A percentile compares a stretch with the other conserved stretches of the same genome.
Conservation (phyloP, 2,113 vertebrate genomes). For the Uria aalge region DNA sequence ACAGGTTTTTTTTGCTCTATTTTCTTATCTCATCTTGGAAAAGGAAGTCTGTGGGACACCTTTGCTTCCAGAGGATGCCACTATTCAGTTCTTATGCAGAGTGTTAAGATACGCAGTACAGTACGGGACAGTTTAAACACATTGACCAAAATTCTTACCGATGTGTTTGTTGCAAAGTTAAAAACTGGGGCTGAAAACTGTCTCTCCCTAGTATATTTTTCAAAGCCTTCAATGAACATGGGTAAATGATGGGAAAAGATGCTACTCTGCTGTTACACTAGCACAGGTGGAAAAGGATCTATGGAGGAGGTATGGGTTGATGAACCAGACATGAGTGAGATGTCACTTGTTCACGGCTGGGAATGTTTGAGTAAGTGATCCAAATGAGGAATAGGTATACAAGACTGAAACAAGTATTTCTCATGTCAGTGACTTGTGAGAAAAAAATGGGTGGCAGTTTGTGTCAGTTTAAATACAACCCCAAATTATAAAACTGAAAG, state of each 20-base stretch:
- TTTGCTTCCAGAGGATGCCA: neutral
- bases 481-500: neutral
- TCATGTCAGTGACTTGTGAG: neutral
- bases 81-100: neutral
- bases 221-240: neutral
- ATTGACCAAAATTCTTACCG: neutral
- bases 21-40: neutral
- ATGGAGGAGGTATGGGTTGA: neutral
- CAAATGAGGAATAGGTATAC: neutral
- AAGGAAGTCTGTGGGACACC: neutral
- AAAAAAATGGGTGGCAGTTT: neutral
- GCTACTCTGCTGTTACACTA: neutral
- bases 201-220: neutral
- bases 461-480: neutral
- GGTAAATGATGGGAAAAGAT: neutral
- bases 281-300: neutral
- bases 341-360: neutral
- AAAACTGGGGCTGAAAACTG: neutral
- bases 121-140: neutral
- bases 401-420: neutral
- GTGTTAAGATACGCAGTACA: fast-evolving
- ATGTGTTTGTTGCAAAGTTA: neutral
- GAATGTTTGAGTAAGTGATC: neutral
- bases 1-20: neutral
- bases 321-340: neutral